Percentiles rank a stretch among this genome's conserved stretches.
phyloP scores from a whole-genome alignment of 2,113 vertebrate genomes.

The Rafetus swinhoei region DNA sequence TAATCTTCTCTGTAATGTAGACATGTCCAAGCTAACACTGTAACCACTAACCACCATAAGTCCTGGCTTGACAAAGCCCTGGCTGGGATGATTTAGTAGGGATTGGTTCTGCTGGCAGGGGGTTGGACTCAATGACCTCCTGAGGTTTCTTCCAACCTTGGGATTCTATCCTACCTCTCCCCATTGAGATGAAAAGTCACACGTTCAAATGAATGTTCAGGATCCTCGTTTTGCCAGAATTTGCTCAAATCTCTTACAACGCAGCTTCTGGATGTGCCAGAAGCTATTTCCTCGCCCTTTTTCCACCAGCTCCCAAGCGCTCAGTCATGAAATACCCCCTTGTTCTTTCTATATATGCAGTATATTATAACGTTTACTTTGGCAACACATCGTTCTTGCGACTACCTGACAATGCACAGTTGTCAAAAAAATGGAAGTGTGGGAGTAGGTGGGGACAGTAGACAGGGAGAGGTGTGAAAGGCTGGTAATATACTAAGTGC shows the following conservation, averaged over 20 bases:
- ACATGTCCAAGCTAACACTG: not conserved
- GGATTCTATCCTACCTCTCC: not conserved
- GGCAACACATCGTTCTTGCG: conserved; percentile 59
- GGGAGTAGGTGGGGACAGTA: conserved; percentile 56
- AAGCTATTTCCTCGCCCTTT: conserved; percentile 48
- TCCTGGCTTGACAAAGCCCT: too few relatives aligned
- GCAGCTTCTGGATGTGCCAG: conserved; percentile 26
- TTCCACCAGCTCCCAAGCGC: conserved; percentile 48
- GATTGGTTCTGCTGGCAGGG: too few relatives aligned
- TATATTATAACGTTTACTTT: conserved; percentile 65
- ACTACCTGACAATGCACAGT: not conserved
- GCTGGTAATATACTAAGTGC: conserved; percentile 61
- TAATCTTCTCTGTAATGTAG: too few relatives aligned
- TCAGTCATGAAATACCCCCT: conserved; percentile 66
- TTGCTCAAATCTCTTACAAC: conserved; percentile 49
- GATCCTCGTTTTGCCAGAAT: not conserved
- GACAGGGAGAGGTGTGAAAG: conserved; percentile 61
- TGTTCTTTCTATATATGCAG: conserved; percentile 57
- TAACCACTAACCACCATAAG: not conserved
- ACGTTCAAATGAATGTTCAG: conserved; percentile 21
- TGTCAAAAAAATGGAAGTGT: conserved; percentile 24
- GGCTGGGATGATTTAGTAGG: too few relatives aligned
- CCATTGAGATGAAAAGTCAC: conserved; percentile 10
- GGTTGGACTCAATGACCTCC: too few relatives aligned
- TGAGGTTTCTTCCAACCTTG: too few relatives aligned